A percentile compares a stretch with the other conserved stretches of the same genome.
Conservation (phyloP, 2,888 invertebrate genomes). For the Drosophila yooni region DNA sequence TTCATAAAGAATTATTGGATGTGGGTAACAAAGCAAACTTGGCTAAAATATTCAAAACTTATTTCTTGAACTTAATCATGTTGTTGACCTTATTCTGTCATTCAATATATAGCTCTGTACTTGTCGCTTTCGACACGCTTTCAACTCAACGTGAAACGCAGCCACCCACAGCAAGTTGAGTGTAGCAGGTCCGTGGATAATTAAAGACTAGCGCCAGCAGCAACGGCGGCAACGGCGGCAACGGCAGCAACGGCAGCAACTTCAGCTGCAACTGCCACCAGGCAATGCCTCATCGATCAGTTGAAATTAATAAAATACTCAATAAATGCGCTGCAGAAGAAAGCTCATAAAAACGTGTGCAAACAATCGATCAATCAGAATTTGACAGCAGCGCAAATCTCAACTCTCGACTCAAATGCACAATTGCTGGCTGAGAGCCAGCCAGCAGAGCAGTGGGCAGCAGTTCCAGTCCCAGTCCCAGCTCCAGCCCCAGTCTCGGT, state of each 20-base stretch:
- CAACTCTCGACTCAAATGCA: constrained; percentile 29
- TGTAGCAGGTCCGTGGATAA: constrained; percentile 40
- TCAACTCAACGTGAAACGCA: constrained; percentile 18
- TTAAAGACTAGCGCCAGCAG: constrained; percentile 28
- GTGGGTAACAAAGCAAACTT: background rate
- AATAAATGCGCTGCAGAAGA: constrained; percentile 73
- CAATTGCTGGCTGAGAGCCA: constrained; percentile 21
- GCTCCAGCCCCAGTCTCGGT: background rate
- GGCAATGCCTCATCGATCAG: constrained; percentile 70
- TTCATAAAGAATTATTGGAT: background rate
- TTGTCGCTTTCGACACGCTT: constrained; percentile 48
- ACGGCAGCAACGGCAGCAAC: constrained; percentile 2
- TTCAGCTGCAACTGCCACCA: constrained; percentile 21
- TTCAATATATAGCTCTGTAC: constrained; percentile 16
- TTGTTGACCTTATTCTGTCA: constrained; percentile 36
- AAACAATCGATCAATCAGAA: constrained; percentile 80
- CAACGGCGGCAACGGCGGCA: background rate
- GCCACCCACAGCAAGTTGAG: constrained; percentile 17
- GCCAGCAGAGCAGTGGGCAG: constrained; percentile 5
- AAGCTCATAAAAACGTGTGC: constrained; percentile 79
- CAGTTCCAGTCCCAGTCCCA: background rate
- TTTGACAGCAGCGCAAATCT: constrained; percentile 69
- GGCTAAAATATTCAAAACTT: background rate
- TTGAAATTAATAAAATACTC: constrained; percentile 80
- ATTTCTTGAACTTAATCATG: constrained; percentile 14